A percentile compares a stretch with the other conserved stretches of the same genome.
These are phyloP conservation scores for Panorpa germanica DNA, from an alignment of 2,888 invertebrate species.

Conservation along the genomic window DNA sequence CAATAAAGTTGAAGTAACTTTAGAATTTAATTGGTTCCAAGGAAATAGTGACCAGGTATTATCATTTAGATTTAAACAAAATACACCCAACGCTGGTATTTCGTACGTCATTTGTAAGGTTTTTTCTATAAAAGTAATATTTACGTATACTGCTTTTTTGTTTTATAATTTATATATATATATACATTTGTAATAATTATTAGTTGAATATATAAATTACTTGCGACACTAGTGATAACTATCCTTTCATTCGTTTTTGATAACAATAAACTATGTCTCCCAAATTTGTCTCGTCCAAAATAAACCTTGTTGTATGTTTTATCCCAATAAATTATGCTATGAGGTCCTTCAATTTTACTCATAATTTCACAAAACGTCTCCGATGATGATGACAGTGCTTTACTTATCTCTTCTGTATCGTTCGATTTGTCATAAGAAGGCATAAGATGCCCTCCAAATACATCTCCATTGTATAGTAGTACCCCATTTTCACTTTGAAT, in stretches of 20 bases:
- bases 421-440: conserved; percentile 1
- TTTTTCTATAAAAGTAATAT: background rate
- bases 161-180: conserved; percentile 12
- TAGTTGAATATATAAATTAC: conserved; percentile 17
- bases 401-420: background rate
- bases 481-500: conserved; percentile 35
- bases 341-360: conserved; percentile 56
- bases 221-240: conserved; percentile 33
- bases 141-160: conserved; percentile 5
- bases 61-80: conserved; percentile 1
- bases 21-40: conserved; percentile 13
- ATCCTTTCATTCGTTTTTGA: conserved; percentile 25
- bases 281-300: conserved; percentile 72
- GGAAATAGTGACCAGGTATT: conserved; percentile 13
- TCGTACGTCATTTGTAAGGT: conserved; percentile 3
- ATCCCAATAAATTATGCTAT: conserved; percentile 61
- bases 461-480: conserved; percentile 79
- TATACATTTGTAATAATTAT: conserved; percentile 3
- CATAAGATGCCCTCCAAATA: conserved; percentile 35
- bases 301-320: conserved; percentile 36
- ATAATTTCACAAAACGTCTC: conserved; percentile 24
- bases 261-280: conserved; percentile 65
- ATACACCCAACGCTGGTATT: conserved; percentile 7
- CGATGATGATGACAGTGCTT: conserved; percentile 3
- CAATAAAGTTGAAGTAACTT: conserved; percentile 1